Evolutionary conservation across 2,113 vertebrate species (phyloP), one percentile per base, ranked within the genome.

Genomic region (Etheostoma spectabile): DNA sequence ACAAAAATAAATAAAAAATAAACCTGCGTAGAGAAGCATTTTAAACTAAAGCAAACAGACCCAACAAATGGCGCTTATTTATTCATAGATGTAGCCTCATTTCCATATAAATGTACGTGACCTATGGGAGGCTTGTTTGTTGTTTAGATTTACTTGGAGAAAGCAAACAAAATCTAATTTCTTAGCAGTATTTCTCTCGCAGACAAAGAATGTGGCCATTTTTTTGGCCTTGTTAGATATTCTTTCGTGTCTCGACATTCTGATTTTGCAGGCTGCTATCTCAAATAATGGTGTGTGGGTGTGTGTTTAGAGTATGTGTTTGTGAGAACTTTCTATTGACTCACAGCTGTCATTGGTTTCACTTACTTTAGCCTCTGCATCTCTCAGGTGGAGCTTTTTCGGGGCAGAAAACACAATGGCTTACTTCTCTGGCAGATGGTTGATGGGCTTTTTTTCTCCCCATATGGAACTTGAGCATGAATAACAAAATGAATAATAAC

Each of bases 71-170:
- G 38, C 5, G 65, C 74, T 91, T 86, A 88, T 91, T 87, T 87
- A 90, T 90, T 90, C 90, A 74, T 74, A 48, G 86, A 75, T 13
- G 5, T 59, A 67, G 49, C 78, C 86, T 88, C 65, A 92, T 93
- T 91, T 92, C 88, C 91, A 92, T 93, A 89, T 89, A 89, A 87
- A 93, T 89, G 56, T 85, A 59, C 12, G 52, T 85, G 89, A 86
- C 80, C 88, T 86, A 78, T 86, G 53, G 61, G 65, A 70, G 57
- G 42, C 42, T 77, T 84, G 86, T 82, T 89, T 86, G 80, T 79
- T 72, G 81, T 87, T 88, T 82, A 77, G 69, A 72, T 72, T 77
- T 48, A 46, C 60, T 74, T 76, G 8, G 49, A 79, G 80, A 82
- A 67, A 68, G 77, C 77, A 88, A 89, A 92, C 77, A 86, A 72